Base-by-base conservation (phyloP, 1,140 invertebrate species). In the Hyles euphorbiae region DNA sequence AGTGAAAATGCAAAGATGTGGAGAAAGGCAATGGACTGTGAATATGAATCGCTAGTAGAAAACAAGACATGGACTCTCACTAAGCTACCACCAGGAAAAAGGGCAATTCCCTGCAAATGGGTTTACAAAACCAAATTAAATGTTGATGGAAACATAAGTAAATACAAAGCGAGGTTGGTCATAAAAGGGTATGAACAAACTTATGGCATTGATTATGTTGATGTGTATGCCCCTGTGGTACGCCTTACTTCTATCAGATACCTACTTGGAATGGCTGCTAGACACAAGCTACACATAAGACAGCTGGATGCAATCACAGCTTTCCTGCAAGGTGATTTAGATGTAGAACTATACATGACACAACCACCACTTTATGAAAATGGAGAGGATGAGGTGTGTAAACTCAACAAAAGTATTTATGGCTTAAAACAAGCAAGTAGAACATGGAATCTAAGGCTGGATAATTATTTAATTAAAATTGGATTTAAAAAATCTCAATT, bases 351-450 rank as follows among this genome's bases (percentile, higher is more conserved):
- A 32, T 83, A 71, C 52, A 80, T 88, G 73, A 56, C 62, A 34
- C 68, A 72, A 65, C 83, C 80, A 57, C 76, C 76, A 65, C 63
- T 61, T 7, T 88, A 75, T 68, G 65, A 76, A 65, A 55, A 54
- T 60, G 54, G 55, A 74, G n/a, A n/a, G n/a, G 32, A 71, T 43
- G 63, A 78, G 51, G 83, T 68, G 8, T 63, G 65, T 40, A 57
- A 34, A 62, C 61, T 87, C 34, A 78, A 81, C 43, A 76, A 76
- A 57, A 66, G 70, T 8, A 65, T 88, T 33, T 85, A 87, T 75
- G 80, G 80, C n/a, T n/a, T n/a, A n/a, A n/a, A n/a, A n/a, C n/a
- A n/a, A n/a, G n/a, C n/a, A n/a, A n/a, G n/a, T n/a, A n/a, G n/a
- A n/a, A n/a, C n/a, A n/a, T n/a, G n/a, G n/a, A n/a, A n/a, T n/a